Percentiles rank a stretch among this genome's conserved stretches.
phyloP scores from a whole-genome alignment of 2,888 invertebrate species.

The Alviniconcha strummeri region DNA sequence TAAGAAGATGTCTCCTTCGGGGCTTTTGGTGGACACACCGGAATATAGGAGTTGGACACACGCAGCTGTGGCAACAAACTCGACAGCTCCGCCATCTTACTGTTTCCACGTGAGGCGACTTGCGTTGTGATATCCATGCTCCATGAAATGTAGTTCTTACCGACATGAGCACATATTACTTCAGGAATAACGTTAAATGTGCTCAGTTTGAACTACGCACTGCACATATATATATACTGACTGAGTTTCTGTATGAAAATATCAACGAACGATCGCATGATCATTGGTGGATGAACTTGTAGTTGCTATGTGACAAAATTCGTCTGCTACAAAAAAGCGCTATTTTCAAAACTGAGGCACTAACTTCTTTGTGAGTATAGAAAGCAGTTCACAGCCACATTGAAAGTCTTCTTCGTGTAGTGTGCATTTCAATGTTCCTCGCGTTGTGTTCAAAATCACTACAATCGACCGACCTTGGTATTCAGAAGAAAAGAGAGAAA shows the following conservation, averaged over 20 bases:
- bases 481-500: too few relatives aligned
- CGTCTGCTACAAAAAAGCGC: conserved; percentile 20
- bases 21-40: conserved; percentile 55
- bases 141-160: conserved; percentile 14
- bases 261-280: too few relatives aligned
- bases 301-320: conserved; percentile 14
- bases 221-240: too few relatives aligned
- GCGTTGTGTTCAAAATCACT: too few relatives aligned
- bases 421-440: too few relatives aligned
- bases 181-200: too few relatives aligned
- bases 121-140: neutral
- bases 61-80: conserved; percentile 47
- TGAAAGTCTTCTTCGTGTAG: neutral
- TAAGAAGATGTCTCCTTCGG: conserved; percentile 59
- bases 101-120: conserved; percentile 11
- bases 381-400: neutral
- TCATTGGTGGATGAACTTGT: conserved; percentile 6
- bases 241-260: too few relatives aligned
- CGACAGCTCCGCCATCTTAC: conserved; percentile 53
- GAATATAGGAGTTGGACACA: conserved; percentile 57
- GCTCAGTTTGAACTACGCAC: too few relatives aligned
- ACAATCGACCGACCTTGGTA: too few relatives aligned
- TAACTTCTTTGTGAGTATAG: neutral
- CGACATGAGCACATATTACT: too few relatives aligned
- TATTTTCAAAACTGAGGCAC: neutral